These are phyloP conservation scores for Epinephelus awoara DNA, from an alignment of 2,797 vertebrate genomes.

Conservation along the genomic window DNA sequence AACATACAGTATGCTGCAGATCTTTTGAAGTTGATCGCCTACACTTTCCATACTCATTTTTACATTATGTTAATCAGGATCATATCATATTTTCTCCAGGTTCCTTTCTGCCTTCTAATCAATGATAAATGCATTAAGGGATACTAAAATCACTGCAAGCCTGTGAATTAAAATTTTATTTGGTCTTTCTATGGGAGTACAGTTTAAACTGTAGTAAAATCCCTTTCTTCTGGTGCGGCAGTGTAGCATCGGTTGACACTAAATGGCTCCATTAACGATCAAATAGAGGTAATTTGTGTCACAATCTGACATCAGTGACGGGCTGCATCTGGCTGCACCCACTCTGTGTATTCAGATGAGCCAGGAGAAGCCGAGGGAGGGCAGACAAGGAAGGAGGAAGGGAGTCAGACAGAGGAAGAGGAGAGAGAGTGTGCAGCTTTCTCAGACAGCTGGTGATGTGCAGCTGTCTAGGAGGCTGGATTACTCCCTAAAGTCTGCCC, in stretches of 20 bases:
- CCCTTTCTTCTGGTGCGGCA: constrained; percentile 53
- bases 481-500: constrained; percentile 77
- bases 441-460: constrained; percentile 79
- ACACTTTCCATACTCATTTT: neutral
- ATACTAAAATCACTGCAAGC: constrained; percentile 4
- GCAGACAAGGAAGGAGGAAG: constrained; percentile 53
- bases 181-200: constrained; percentile 40
- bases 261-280: constrained; percentile 83
- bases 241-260: constrained; percentile 63
- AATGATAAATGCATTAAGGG: neutral
- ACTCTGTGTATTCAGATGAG: constrained; percentile 73
- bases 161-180: constrained; percentile 39
- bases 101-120: neutral
- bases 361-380: constrained; percentile 59
- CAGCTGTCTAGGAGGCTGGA: constrained; percentile 79
- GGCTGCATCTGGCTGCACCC: constrained; percentile 69
- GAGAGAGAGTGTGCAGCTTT: constrained; percentile 63
- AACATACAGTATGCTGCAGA: neutral
- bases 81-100: neutral
- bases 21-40: neutral
- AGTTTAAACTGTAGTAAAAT: constrained; percentile 47
- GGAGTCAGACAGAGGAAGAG: constrained; percentile 58
- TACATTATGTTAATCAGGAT: neutral
- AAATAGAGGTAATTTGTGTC: constrained; percentile 84
- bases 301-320: constrained; percentile 83